These are phyloP conservation scores for Montipora foliosa DNA, from an alignment of 64 coral and sea anemone species.

Conservation along the genomic window DNA sequence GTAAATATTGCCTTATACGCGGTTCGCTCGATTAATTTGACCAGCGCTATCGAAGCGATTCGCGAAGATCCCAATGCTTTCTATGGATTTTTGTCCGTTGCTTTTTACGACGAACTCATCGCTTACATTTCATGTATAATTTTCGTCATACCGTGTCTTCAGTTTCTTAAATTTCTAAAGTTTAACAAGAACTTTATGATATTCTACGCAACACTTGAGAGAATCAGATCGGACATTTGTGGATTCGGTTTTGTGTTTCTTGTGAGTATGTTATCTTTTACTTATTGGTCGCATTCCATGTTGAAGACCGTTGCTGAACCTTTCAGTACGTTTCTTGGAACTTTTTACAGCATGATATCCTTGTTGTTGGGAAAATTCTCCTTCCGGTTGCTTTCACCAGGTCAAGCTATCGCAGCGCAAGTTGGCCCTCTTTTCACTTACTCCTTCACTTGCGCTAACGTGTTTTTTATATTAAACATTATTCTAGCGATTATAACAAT, in stretches of 20 bases:
- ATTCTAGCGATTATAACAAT: constrained; percentile 66
- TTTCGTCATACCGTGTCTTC: constrained; percentile 45
- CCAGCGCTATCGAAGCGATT: constrained; percentile 52
- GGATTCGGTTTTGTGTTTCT: constrained; percentile 50
- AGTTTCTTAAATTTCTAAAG: constrained; percentile 75
- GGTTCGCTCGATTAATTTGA: constrained; percentile 38
- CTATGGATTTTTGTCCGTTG: constrained; percentile 52
- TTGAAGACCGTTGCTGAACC: constrained; percentile 6
- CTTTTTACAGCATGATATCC: constrained; percentile 50
- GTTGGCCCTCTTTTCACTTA: constrained; percentile 69
- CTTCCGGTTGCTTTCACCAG: constrained; percentile 55
- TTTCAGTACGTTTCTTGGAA: constrained; percentile 56
- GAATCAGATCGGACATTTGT: constrained; percentile 39
- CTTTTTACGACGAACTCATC: constrained; percentile 57
- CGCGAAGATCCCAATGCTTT: constrained; percentile 47
- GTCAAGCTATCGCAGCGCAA: neutral
- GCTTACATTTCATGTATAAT: constrained; percentile 71
- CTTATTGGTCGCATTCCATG: constrained; percentile 57
- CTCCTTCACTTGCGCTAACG: constrained; percentile 33
- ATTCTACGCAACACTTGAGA: constrained; percentile 59
- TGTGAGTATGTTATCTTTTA: constrained; percentile 42
- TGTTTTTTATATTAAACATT: constrained; percentile 68
- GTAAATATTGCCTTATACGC: constrained; percentile 55
- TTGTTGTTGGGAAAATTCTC: constrained; percentile 60
- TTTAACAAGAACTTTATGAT: constrained; percentile 86